Evolutionary conservation across 2,113 vertebrate species (phyloP).

Genomic region (Bufo gargarizans): DNA sequence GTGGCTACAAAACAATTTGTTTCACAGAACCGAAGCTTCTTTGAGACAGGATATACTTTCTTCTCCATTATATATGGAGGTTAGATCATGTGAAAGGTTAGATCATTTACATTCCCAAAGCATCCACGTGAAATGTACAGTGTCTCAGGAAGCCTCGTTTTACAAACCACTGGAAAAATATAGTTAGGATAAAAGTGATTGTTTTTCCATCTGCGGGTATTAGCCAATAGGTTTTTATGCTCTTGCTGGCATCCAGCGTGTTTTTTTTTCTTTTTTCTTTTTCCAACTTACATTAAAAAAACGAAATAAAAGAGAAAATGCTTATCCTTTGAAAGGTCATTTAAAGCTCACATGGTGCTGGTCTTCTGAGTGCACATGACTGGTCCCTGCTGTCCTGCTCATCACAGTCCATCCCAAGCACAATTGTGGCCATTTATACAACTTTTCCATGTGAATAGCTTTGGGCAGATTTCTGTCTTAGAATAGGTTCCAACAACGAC

Average conservation of each 20-base stretch:
- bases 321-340: constrained; percentile 20
- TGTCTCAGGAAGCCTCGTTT: not conserved
- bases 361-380: not conserved
- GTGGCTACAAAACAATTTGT: not conserved
- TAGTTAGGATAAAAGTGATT: not conserved
- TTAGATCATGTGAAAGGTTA: not conserved
- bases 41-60: not conserved
- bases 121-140: not conserved
- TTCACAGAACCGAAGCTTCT: not conserved
- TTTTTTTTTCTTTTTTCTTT: not conserved
- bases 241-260: not conserved
- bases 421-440: not conserved
- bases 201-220: constrained; percentile 13
- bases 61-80: not conserved
- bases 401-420: not conserved
- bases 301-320: not conserved
- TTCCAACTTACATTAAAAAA: constrained; percentile 2
- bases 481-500: not conserved
- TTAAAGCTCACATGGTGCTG: not conserved
- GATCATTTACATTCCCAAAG: no score
- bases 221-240: not conserved
- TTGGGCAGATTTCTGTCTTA: not conserved
- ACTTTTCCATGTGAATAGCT: not conserved
- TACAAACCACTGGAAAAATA: constrained; percentile 8
- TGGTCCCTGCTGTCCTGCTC: not conserved